Percentiles rank a stretch among this genome's conserved stretches.
phyloP scores from a whole-genome alignment of 2,888 invertebrate species.

The Lampropteryx suffumata region DNA sequence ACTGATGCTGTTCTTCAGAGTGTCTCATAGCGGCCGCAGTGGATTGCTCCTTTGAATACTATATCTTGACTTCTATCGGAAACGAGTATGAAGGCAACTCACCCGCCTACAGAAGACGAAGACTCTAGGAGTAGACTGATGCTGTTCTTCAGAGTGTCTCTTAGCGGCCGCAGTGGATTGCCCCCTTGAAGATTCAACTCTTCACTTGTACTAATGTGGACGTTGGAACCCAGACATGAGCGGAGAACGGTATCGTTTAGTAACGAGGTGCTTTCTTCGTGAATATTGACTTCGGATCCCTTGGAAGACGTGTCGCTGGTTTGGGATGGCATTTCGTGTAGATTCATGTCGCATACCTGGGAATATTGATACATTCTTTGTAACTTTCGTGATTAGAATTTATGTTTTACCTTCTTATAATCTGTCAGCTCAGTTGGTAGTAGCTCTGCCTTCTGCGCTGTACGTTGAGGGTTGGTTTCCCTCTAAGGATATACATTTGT shows the following conservation, averaged over 20 bases:
- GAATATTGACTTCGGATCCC: constrained; percentile 36
- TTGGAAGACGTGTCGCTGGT: constrained; percentile 48
- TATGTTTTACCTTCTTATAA: too few relatives aligned
- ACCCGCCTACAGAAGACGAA: constrained; percentile 56
- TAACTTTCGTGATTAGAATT: too few relatives aligned
- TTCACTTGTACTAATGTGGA: constrained; percentile 69
- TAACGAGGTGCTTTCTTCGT: constrained; percentile 44
- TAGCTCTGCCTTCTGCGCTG: too few relatives aligned
- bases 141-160: constrained; percentile 75
- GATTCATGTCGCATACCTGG: constrained; percentile 71
- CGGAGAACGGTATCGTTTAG: constrained; percentile 61
- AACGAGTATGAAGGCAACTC: constrained; percentile 14
- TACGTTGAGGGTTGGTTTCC: too few relatives aligned
- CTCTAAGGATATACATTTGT: too few relatives aligned
- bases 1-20: constrained; percentile 73
- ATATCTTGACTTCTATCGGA: too few relatives aligned
- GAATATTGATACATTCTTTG: background rate
- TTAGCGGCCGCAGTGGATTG: constrained; percentile 66
- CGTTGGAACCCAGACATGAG: constrained; percentile 65
- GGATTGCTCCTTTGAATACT: constrained; percentile 66
- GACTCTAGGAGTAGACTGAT: constrained; percentile 74
- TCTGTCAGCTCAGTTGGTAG: too few relatives aligned
- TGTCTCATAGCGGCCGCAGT: constrained; percentile 66
- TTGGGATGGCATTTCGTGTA: constrained; percentile 65
- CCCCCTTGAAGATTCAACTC: constrained; percentile 62